Conservation (phyloP, 2,797 vertebrate species). For the Thunnus albacares region DNA sequence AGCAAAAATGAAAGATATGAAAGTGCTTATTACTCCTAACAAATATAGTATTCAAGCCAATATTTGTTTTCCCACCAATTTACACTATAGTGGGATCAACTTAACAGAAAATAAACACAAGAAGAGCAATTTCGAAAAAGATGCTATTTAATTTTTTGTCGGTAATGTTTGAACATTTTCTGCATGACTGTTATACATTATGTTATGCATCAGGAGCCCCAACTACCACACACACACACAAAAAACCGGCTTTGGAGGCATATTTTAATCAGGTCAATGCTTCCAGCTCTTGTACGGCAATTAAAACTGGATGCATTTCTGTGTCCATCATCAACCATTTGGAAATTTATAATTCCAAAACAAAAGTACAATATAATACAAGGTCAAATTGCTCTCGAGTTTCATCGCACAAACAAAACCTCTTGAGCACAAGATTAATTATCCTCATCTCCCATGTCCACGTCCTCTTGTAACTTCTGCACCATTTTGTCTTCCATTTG, state of each 20-base stretch:
- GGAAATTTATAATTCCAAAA: slow-evolving; percentile 34
- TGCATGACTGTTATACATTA: slow-evolving; percentile 14
- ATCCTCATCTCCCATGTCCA: slow-evolving; percentile 90
- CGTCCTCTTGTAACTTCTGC: slow-evolving; percentile 92
- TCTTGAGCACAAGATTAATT: slow-evolving; percentile 33
- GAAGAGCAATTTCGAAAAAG: neutral
- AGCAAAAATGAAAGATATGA: neutral
- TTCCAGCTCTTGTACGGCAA: slow-evolving; percentile 10
- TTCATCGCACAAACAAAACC: slow-evolving; percentile 10
- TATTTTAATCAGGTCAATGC: neutral
- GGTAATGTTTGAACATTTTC: slow-evolving; percentile 19
- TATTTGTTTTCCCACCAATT: neutral
- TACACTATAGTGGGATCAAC: neutral
- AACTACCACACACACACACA: neutral
- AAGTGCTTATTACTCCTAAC: neutral
- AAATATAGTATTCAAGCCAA: neutral
- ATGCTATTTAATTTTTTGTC: slow-evolving; percentile 1
- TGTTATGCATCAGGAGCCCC: neutral
- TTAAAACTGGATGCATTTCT: slow-evolving; percentile 19
- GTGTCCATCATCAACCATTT: slow-evolving; percentile 20
- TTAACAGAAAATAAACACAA: slow-evolving; percentile 7
- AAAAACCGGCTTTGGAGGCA: neutral
- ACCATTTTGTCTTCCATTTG: slow-evolving; percentile 97
- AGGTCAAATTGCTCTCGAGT: slow-evolving; percentile 11
- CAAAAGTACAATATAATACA: slow-evolving; percentile 39